Evolutionary conservation across 2,113 vertebrate genomes (phyloP).

Genomic region (Actinemys pallida): DNA sequence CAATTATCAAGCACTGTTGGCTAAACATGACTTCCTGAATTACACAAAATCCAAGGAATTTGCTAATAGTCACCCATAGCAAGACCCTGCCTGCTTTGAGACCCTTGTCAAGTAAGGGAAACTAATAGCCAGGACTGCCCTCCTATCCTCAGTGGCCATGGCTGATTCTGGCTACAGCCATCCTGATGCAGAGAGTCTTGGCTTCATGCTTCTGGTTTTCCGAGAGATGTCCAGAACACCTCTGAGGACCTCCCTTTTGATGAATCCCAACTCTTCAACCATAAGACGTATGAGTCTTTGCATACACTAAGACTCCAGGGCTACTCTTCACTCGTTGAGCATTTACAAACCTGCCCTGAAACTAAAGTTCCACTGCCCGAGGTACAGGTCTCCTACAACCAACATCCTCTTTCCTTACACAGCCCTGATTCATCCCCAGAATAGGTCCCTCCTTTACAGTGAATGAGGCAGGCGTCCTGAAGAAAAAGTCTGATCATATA

Average conservation of each 20-base stretch:
- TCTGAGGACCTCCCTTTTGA: neutral
- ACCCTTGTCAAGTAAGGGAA: neutral
- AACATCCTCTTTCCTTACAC: neutral
- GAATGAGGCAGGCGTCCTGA: neutral
- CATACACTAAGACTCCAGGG: neutral
- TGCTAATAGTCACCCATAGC: neutral
- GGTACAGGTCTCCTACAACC: neutral
- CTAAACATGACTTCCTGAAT: no score
- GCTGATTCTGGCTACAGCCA: neutral
- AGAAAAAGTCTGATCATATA: neutral
- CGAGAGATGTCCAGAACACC: neutral
- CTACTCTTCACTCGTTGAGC: neutral
- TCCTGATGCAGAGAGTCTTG: neutral
- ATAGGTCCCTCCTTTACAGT: neutral
- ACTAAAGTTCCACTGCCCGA: neutral
- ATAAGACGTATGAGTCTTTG: neutral
- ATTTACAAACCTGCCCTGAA: neutral
- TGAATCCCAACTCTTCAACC: neutral
- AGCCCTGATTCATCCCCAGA: neutral
- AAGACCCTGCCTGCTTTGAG: neutral
- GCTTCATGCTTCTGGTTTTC: neutral
- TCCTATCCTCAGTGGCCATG: neutral
- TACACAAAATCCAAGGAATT: neutral
- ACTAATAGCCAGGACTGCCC: neutral
- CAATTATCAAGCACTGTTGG: no score